Evolutionary conservation across 2,888 invertebrate genomes (phyloP).

Genomic region (Scaptomyza reducta): DNA sequence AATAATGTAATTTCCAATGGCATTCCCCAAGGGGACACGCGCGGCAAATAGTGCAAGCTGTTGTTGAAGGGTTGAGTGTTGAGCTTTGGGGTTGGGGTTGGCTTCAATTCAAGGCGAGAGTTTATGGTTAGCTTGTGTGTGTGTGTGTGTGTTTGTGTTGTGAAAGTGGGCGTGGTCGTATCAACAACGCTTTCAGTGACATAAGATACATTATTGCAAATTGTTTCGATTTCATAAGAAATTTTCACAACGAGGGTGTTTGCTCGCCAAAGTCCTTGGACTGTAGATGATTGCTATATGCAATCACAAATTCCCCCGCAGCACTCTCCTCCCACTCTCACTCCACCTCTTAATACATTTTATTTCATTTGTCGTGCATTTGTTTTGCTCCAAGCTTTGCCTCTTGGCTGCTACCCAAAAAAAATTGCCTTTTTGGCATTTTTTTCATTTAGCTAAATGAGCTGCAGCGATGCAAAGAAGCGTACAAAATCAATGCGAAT

Average conservation of each 20-base stretch:
- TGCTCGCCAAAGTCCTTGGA: constrained; percentile 44
- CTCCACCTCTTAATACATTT: constrained; percentile 47
- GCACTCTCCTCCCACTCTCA: too few species aligned
- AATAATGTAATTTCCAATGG: constrained; percentile 65
- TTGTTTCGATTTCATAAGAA: constrained; percentile 79
- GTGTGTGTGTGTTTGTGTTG: neutral
- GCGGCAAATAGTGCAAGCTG: constrained; percentile 25
- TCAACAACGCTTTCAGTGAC: constrained; percentile 69
- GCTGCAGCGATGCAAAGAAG: constrained; percentile 42
- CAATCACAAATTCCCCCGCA: constrained; percentile 39
- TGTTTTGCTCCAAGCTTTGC: constrained; percentile 51
- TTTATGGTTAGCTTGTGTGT: constrained; percentile 4
- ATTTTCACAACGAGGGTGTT: constrained; percentile 53
- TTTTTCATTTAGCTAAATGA: constrained; percentile 71
- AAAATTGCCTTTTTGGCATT: constrained; percentile 51
- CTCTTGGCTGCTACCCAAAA: constrained; percentile 66
- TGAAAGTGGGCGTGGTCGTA: constrained; percentile 20
- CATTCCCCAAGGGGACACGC: constrained; percentile 37
- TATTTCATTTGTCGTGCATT: constrained; percentile 70
- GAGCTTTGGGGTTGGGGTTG: constrained; percentile 4
- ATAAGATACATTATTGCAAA: constrained; percentile 80
- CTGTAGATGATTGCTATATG: constrained; percentile 63
- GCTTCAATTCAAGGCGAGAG: constrained; percentile 13
- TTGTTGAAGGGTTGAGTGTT: constrained; percentile 38
- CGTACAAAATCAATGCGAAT: constrained; percentile 66